Evolutionary conservation across 2,113 vertebrate species (phyloP).

Genomic region (Nannospalax galili): DNA sequence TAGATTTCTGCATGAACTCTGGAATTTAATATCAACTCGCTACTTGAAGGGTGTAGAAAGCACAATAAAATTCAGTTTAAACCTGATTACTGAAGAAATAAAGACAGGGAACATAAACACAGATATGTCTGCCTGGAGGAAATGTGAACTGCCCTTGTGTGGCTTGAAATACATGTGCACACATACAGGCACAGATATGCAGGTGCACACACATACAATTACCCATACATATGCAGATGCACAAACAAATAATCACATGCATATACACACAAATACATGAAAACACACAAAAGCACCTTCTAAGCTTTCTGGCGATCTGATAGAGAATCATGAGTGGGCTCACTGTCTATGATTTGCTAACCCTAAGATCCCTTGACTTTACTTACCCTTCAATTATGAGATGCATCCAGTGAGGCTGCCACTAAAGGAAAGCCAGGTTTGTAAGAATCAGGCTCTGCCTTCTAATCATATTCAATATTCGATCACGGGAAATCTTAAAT

Average conservation of each 20-base stretch:
- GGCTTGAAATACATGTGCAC: not conserved
- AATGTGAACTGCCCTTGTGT: slow-evolving; percentile 44
- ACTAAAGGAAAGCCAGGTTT: not conserved
- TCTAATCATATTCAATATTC: slow-evolving; percentile 19
- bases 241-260: not conserved
- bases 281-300: not conserved
- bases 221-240: not conserved
- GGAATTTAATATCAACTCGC: slow-evolving; percentile 76
- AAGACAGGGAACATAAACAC: slow-evolving; percentile 72
- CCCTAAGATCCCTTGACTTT: slow-evolving; percentile 44
- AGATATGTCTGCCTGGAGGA: slow-evolving; percentile 63
- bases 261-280: not conserved
- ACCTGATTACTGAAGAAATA: slow-evolving; percentile 80
- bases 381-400: slow-evolving; percentile 23
- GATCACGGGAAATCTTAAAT: slow-evolving; percentile 59
- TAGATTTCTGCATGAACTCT: slow-evolving; percentile 76
- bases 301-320: slow-evolving; percentile 68
- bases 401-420: not conserved
- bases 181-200: not conserved
- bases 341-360: not conserved
- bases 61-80: slow-evolving; percentile 81
- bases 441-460: not conserved
- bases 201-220: not conserved
- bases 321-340: slow-evolving; percentile 38
- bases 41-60: slow-evolving; percentile 79